Evolutionary conservation across 2,888 invertebrate species (phyloP), one percentile per base, ranked within the genome.

Genomic region (Elysia crispata): DNA sequence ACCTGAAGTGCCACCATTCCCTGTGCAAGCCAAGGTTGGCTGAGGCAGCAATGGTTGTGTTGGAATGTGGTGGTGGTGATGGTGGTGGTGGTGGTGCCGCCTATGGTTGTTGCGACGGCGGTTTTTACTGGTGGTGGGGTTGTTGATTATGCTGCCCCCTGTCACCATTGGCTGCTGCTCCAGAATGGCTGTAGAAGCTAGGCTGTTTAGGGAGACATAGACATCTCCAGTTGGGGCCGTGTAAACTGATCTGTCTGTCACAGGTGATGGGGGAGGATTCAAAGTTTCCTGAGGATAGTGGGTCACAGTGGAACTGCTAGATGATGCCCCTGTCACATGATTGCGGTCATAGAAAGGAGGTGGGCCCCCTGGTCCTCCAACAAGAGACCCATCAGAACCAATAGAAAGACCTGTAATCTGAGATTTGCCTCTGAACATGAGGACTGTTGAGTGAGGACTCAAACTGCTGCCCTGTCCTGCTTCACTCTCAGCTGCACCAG

Each of bases 181-280:
- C 11, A 41, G 41, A 11, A 41, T 41, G 11, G 67, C 54, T 8
- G 76, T 70, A 31, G 89, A 89, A 76, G 90, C 89, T 31, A 89
- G 88, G 85, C 89, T 89, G 81, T 88, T 89, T n/a, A 89, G 86
- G 31, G 89, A 88, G 78, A 87, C 86, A 81, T 87, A 88, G 18
- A 78, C 76, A 76, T 86, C 81, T 85, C 89, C 88, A 6, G 72
- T 64, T 20, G 76, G 80, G 49, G 76, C 80, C 20, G 86, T 85
- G 85, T 89, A 91, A 80, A 90, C 89, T 1, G 92, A 92, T 33
- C 91, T 86, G 69, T 92, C 91, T n/a, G 92, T 92, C 20, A 97
- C 97, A 0, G 97, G 97, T 91, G 95, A 96, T 1, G 97, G 97
- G 23, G 97, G 97, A 57, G 97, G 97, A 93, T 97, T 97, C 57